Base-by-base conservation (phyloP, 2,888 invertebrate species). In the Andrena camellia region DNA sequence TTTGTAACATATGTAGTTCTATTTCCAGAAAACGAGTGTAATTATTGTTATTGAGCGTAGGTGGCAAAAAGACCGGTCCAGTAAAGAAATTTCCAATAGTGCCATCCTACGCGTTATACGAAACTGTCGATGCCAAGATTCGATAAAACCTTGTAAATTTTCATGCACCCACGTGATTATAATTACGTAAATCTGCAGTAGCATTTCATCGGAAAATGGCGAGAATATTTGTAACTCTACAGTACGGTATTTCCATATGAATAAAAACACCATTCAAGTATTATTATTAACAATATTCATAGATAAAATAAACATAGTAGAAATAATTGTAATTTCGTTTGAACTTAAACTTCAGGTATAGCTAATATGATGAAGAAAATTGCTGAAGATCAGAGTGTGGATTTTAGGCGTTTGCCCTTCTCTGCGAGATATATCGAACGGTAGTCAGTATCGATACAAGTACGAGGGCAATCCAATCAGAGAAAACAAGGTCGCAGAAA, bases 401-500 rank as follows among this genome's bases (percentile, higher is more conserved):
- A 10, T 33, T 1, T 35, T 23, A 48, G 42, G 17, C 42, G 42
- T 17, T 70, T 26, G 48, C 17, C 26, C 8, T 48, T 57, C 66
- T 59, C 42, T 26, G 13, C 20, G 33, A n/a, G 48, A 60, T 71
- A 54, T 72, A 69, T 26, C 48, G 69, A 74, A 64, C 64, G 42
- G 60, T 70, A 48, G 63, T 1, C 48, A 54, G 50, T 77, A 62
- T 76, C 70, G 69, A 66, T 71, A 63, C 67, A 78, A 71, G 63
- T 66, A 77, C 74, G 83, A 83, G 88, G 89, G 85, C 90, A 90
- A 91, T 92, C 90, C 90, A 91, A 91, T 92, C 90, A 90, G 85
- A 78, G 86, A 82, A 90, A 92, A 92, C 91, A 92, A 92, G 92
- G 91, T 92, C 91, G 89, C 86, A 83, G 86, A 91, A 90, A 92